phyloP scores from a whole-genome alignment of 2,797 vertebrate genomes.

The Carcharodon carcharias region DNA sequence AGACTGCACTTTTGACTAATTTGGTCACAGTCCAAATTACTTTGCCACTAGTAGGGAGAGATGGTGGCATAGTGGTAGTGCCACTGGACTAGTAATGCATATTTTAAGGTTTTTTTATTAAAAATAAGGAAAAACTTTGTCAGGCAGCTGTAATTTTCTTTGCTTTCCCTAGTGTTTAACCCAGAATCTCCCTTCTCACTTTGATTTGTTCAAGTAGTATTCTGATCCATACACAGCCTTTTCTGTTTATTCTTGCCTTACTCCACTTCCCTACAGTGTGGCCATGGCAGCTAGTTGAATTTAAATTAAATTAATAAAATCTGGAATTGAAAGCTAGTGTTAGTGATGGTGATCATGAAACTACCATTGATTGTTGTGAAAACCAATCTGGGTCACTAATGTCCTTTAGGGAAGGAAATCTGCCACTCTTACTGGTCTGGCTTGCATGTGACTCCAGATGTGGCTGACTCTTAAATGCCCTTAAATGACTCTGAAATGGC shows the following conservation, averaged over 20 bases:
- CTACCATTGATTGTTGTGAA: too few species aligned
- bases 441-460: too few species aligned
- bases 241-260: neutral
- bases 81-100: neutral
- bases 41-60: neutral
- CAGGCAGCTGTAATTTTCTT: neutral
- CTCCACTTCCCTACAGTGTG: neutral
- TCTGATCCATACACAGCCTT: neutral
- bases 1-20: neutral
- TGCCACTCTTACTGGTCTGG: too few species aligned
- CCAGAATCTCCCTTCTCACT: neutral
- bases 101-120: neutral
- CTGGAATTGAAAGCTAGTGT: too few species aligned
- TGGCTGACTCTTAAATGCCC: too few species aligned
- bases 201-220: neutral
- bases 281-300: too few species aligned
- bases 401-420: too few species aligned
- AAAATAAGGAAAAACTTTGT: neutral
- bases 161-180: neutral
- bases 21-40: neutral
- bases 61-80: too few species aligned
- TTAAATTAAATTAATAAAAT: too few species aligned
- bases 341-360: too few species aligned
- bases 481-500: too few species aligned
- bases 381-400: too few species aligned